Evolutionary conservation across 2,797 vertebrate genomes (phyloP).

Genomic region (Gallirallus australis): DNA sequence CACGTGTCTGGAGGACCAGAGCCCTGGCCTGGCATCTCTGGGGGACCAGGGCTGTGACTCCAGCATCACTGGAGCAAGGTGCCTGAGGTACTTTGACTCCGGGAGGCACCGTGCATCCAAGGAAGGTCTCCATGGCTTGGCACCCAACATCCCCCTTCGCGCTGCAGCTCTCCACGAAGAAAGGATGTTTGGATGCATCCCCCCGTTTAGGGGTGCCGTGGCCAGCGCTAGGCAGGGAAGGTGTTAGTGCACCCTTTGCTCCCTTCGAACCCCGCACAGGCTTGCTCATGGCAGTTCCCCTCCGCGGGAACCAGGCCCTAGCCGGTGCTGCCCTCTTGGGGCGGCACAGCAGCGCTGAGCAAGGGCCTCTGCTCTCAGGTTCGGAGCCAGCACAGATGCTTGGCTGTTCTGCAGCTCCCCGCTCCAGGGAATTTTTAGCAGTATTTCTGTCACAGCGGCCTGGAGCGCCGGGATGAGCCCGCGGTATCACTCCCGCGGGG

Average conservation of each 20-base stretch:
- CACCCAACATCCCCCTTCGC: not conserved
- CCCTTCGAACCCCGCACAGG: rapidly evolving
- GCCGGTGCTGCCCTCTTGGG: slow-evolving; percentile 7
- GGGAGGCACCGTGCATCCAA: not conserved
- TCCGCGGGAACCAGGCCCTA: not conserved
- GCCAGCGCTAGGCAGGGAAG: not conserved
- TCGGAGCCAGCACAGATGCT: rapidly evolving
- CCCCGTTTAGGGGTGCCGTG: rapidly evolving
- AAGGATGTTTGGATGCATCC: rapidly evolving
- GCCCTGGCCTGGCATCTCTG: too few species aligned
- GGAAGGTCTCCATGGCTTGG: not conserved
- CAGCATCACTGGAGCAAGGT: rapidly evolving
- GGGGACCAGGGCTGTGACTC: not conserved
- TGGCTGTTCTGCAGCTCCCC: rapidly evolving
- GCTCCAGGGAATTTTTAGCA: not conserved
- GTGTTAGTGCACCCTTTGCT: not conserved
- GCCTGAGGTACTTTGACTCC: not conserved
- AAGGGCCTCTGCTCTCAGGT: rapidly evolving
- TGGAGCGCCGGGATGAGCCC: rapidly evolving
- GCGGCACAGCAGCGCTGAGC: not conserved
- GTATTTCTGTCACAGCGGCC: not conserved
- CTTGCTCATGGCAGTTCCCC: rapidly evolving
- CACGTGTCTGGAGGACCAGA: not conserved
- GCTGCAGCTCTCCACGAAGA: not conserved
- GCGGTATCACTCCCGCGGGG: rapidly evolving